Evolutionary conservation across 2,888 invertebrate genomes (phyloP), one percentile per base, ranked within the genome.

Genomic region (Scaptodrosophila latifasciaeformis): DNA sequence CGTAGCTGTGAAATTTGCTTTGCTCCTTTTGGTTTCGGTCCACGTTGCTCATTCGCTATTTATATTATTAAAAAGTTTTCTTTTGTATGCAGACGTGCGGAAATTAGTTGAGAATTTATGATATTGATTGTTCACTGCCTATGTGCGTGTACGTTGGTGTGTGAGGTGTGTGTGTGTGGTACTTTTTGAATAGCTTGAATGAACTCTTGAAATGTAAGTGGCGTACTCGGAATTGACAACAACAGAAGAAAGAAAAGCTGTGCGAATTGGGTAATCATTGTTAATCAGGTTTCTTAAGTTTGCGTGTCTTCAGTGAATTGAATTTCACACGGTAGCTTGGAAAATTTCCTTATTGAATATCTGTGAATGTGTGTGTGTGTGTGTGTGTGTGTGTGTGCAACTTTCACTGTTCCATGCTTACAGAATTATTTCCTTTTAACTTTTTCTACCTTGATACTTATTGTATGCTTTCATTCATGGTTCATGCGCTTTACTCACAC

Each of bases 301-400:
- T 65, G 72, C 72, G 72, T 80, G 80, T 30, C 54, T 9, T 7
- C 42, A 43, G 53, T 51, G 56, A 80, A 77, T 72, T 62, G 78
- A 64, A 55, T 70, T 39, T 44, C 56, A 65, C 75, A 62, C 61
- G 49, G 43, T 24, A 24, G 24, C n/a, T n/a, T 24, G 24, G 24
- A 7, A 5, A 3, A 6, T 31, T 4, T 4, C 31, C 31, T 31
- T 12, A 5, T 3, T n/a, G 46, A 53, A 44, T 19, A 43, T 29
- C 10, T 40, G 27, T 49, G 43, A 9, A 2, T 35, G 47, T 47
- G 49, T 39, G 34, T 53, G 57, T 45, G 21, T 24, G 17, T 37
- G 39, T 46, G 21, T 49, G 49, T 35, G 13, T 52, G 40, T 46
- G 21, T 55, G 40, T 61, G 51, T 64, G 47, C 47, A 62, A 62